Evolutionary conservation across 2,888 invertebrate genomes (phyloP), one percentile per base, ranked within the genome.

Genomic region (Drosophila anceps): DNA sequence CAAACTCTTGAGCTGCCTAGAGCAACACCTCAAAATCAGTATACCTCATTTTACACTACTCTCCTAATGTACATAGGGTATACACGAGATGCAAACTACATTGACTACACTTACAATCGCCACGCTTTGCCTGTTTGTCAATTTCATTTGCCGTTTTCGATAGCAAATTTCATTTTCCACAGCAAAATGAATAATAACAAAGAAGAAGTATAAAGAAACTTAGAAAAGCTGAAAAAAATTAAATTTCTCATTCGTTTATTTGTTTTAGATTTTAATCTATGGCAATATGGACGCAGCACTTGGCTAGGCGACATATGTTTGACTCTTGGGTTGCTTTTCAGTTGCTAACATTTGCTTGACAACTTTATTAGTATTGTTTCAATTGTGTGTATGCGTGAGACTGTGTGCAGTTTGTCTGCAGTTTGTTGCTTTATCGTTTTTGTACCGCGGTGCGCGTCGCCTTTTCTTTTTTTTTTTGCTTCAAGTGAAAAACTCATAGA

Each of bases 231-330:
- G 35, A 44, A 50, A 43, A 61, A 72, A 43, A 79, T n/a, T 1
- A 37, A 79, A 48, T 88, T 84, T 90, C 80, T 88, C 79, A 33
- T 80, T 64, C 70, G 69, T 69, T 82, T 90, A 90, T 91, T 90
- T 91, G 86, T 76, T 86, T 91, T 79, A 81, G 88, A 89, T 91
- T 81, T 85, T 84, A 82, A 89, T 91, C 91, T 91, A 90, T 80
- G 73, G 60, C 82, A 79, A 76, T 82, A 69, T 75, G 76, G 53
- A 63, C 46, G 60, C 67, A 65, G 54, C 51, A 50, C 62, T 33
- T 27, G 39, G 68, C 31, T 50, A 39, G 69, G 72, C 83, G 71
- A 81, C 88, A 88, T 88, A 81, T 84, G 84, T 81, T 74, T 67
- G 66, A 58, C 50, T 67, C 55, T 53, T 53, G 43, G 41, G 54